Conservation (phyloP, 2,888 invertebrate genomes). For the Phanerotoma sp. region DNA sequence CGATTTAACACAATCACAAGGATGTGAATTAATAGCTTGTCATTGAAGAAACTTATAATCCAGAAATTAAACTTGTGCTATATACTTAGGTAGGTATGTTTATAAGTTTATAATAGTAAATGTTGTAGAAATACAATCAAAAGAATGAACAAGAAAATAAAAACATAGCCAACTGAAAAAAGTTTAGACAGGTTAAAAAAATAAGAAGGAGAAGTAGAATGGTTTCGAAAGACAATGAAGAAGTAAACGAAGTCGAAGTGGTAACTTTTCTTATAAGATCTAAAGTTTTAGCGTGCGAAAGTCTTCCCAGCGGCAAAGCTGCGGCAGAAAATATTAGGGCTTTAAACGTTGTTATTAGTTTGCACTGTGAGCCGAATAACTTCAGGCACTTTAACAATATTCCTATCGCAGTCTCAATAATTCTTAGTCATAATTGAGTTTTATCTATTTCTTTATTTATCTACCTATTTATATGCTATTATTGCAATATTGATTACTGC, state of each 20-base stretch:
- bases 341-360: constrained; percentile 54
- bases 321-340: constrained; percentile 50
- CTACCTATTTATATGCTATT: background rate
- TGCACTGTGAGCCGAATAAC: constrained; percentile 48
- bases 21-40: too few species aligned
- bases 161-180: background rate
- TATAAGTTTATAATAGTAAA: constrained; percentile 12
- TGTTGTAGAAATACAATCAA: constrained; percentile 4
- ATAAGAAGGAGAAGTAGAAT: constrained; percentile 14
- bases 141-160: constrained; percentile 2
- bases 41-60: constrained; percentile 54
- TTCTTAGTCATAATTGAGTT: background rate
- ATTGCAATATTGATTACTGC: background rate
- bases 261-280: constrained; percentile 55
- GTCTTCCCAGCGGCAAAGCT: constrained; percentile 36
- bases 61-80: constrained; percentile 56
- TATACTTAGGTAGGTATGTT: constrained; percentile 43
- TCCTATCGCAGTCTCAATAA: constrained; percentile 20
- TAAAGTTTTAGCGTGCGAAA: constrained; percentile 52
- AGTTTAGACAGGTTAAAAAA: constrained; percentile 1
- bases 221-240: constrained; percentile 34
- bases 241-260: constrained; percentile 40
- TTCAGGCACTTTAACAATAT: constrained; percentile 35
- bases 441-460: background rate
- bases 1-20: too few species aligned